These are phyloP conservation scores for Camponotus pennsylvanicus DNA, from an alignment of 1,140 invertebrate genomes.

Conservation along the genomic window DNA sequence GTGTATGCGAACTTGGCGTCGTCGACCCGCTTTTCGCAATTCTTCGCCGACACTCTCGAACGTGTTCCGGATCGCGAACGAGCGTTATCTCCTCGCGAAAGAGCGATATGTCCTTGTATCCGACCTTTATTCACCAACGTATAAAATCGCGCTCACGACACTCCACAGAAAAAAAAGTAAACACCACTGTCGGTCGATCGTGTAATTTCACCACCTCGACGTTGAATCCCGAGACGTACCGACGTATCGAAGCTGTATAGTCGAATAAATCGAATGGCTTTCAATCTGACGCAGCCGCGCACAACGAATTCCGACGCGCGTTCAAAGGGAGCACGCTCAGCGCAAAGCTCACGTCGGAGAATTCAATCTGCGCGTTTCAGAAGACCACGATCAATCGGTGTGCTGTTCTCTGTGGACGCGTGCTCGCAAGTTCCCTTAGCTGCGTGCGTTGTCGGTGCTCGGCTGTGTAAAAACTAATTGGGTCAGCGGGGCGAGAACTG, in stretches of 20 bases:
- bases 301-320: constrained; percentile 43
- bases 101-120: neutral
- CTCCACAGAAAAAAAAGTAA: constrained; percentile 33
- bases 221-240: neutral
- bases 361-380: constrained; percentile 49
- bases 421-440: constrained; percentile 38
- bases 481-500: constrained; percentile 75
- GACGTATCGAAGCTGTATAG: neutral
- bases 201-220: constrained; percentile 37
- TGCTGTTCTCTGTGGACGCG: neutral
- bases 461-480: constrained; percentile 76
- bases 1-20: constrained; percentile 20
- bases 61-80: constrained; percentile 21
- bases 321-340: constrained; percentile 19
- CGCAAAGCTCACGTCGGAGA: constrained; percentile 25
- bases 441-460: constrained; percentile 32
- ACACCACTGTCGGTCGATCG: constrained; percentile 28
- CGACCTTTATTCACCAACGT: constrained; percentile 27
- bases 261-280: constrained; percentile 30
- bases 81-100: neutral
- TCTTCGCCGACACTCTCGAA: neutral
- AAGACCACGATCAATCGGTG: constrained; percentile 43
- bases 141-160: constrained; percentile 35
- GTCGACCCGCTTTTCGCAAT: neutral
- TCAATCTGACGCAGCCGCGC: constrained; percentile 25